Conservation (phyloP, 1,140 invertebrate genomes). For the Pseudomyrmex gracilis region DNA sequence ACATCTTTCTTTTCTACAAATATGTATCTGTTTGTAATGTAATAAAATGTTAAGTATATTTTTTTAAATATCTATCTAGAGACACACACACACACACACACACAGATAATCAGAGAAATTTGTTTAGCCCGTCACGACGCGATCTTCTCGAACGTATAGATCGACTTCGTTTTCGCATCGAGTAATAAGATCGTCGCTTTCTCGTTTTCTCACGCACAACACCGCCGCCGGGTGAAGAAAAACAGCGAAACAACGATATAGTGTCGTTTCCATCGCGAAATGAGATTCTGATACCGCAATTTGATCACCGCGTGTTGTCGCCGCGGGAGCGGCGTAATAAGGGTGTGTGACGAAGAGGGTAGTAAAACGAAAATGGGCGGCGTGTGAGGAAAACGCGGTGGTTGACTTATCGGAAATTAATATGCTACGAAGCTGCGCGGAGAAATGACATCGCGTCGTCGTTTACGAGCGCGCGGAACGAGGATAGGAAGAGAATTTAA, state of each 20-base stretch:
- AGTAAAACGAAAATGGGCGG: constrained; percentile 4
- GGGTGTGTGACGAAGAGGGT: neutral
- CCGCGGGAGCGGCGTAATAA: constrained; percentile 24
- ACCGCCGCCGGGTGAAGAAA: neutral
- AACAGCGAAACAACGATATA: constrained; percentile 33
- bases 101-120: neutral
- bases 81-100: neutral
- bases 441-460: neutral
- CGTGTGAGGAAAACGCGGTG: neutral
- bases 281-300: constrained; percentile 56
- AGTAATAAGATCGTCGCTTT: constrained; percentile 15
- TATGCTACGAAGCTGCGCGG: constrained; percentile 23
- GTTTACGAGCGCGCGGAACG: neutral
- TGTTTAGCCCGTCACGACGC: neutral
- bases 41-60: neutral
- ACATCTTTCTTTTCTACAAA: too few relatives aligned
- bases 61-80: neutral
- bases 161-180: constrained; percentile 35
- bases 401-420: constrained; percentile 54
- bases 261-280: constrained; percentile 26
- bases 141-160: constrained; percentile 32
- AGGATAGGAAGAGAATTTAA: constrained; percentile 64
- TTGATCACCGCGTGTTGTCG: constrained; percentile 20
- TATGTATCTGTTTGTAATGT: too few relatives aligned
- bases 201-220: constrained; percentile 24